Conservation (phyloP, 2,888 invertebrate species). For the Pilophorus perplexus region DNA sequence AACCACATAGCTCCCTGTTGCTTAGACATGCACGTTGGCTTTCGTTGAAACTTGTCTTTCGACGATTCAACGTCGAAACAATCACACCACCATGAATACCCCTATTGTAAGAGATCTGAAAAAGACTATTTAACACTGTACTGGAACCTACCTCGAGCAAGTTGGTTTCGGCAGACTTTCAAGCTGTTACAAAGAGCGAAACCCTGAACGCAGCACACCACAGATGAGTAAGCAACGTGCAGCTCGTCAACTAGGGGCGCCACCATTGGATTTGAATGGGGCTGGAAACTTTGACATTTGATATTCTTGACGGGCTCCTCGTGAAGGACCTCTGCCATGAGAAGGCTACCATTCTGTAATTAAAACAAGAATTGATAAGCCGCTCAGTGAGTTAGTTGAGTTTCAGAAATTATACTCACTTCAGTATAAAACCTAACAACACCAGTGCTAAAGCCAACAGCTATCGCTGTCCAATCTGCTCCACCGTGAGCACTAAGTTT, state of each 20-base stretch:
- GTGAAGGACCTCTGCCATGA: constrained; percentile 81
- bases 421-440: constrained; percentile 85
- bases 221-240: constrained; percentile 69
- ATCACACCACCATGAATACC: no score
- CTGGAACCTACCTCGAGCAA: constrained; percentile 57
- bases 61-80: no score
- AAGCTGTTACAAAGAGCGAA: constrained; percentile 76
- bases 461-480: constrained; percentile 86
- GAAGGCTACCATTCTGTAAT: constrained; percentile 66
- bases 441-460: constrained; percentile 82
- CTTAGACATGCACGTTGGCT: no score
- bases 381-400: background rate
- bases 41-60: no score
- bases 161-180: constrained; percentile 71
- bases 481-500: constrained; percentile 59
- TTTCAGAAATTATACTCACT: constrained; percentile 50
- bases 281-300: constrained; percentile 70
- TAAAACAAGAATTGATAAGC: background rate
- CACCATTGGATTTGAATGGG: constrained; percentile 53
- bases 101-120: background rate
- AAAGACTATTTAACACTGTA: no score
- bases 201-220: constrained; percentile 72
- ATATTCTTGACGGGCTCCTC: constrained; percentile 74
- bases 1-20: no score
- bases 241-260: constrained; percentile 64